A percentile compares a stretch with the other conserved stretches of the same genome.
Conservation (phyloP, 2,888 invertebrate species). For the Chrysomela aeneicollis region DNA sequence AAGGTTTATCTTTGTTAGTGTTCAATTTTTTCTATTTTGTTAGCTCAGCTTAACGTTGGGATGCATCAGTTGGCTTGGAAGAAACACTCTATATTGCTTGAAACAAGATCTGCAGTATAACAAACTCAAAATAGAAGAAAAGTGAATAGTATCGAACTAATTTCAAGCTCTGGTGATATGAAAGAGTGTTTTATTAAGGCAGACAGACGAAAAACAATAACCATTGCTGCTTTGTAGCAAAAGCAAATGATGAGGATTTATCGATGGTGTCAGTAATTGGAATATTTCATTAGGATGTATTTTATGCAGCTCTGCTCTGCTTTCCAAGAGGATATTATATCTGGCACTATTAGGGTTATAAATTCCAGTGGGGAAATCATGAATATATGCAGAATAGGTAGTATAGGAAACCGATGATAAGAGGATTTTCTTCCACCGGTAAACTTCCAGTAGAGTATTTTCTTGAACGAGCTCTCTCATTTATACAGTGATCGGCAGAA, state of each 20-base stretch:
- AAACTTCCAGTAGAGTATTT: not conserved
- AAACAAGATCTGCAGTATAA: too few species aligned
- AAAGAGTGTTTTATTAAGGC: too few species aligned
- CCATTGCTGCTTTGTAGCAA: conserved; percentile 26
- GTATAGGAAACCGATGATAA: not conserved
- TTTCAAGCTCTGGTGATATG: too few species aligned
- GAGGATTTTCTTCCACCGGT: not conserved
- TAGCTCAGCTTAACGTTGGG: not conserved
- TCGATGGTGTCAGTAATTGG: conserved; percentile 28
- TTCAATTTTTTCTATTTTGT: not conserved
- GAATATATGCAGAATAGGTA: too few species aligned
- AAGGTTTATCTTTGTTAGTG: not conserved
- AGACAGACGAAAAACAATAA: too few species aligned
- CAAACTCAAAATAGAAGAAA: too few species aligned
- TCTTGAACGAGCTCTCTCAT: not conserved
- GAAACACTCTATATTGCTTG: too few species aligned
- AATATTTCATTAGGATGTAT: conserved; percentile 9
- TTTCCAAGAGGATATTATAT: not conserved
- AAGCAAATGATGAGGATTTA: conserved; percentile 27
- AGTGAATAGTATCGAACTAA: too few species aligned
- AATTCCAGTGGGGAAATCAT: too few species aligned
- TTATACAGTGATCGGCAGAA: too few species aligned
- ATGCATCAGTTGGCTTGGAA: too few species aligned
- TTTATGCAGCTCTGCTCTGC: not conserved
- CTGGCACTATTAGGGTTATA: not conserved